Percentiles rank a stretch among this genome's conserved stretches.
These are phyloP conservation scores for Calliopsis andreniformis DNA, from an alignment of 1,140 invertebrate genomes.

Conservation along the genomic window DNA sequence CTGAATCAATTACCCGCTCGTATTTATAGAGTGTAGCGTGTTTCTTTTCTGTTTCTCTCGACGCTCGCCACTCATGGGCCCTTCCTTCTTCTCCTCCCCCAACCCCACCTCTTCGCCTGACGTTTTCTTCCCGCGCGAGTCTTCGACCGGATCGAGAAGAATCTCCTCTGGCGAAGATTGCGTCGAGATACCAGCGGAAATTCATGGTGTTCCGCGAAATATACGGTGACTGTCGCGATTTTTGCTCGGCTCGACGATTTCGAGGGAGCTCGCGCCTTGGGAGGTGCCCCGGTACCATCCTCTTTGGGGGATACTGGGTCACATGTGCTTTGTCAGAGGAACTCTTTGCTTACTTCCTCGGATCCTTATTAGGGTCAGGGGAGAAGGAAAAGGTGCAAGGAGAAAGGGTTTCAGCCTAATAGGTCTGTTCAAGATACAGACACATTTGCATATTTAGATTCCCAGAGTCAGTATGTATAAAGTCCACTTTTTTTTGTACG, in stretches of 20 bases:
- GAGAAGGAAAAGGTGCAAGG: no score
- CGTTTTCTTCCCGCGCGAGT: constrained; percentile 48
- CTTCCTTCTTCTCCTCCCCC: constrained; percentile 35
- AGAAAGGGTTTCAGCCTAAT: no score
- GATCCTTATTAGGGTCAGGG: no score
- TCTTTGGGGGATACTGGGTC: no score
- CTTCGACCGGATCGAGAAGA: constrained; percentile 50
- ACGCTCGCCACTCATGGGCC: constrained; percentile 51
- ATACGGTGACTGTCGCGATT: constrained; percentile 58
- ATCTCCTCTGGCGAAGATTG: constrained; percentile 64
- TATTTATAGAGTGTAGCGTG: constrained; percentile 80
- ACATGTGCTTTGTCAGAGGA: no score
- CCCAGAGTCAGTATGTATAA: no score
- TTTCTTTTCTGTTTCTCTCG: constrained; percentile 68
- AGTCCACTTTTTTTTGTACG: no score
- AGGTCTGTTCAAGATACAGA: no score
- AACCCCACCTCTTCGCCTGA: constrained; percentile 56
- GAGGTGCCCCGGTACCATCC: no score
- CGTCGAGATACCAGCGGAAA: constrained; percentile 74
- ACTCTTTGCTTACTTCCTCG: no score
- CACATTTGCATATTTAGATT: no score
- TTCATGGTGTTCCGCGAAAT: constrained; percentile 67
- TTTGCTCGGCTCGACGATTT: background rate
- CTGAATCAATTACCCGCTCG: constrained; percentile 79
- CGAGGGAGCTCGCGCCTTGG: no score